Conservation (phyloP, 2,113 vertebrate species). For the Ammodytes marinus region DNA sequence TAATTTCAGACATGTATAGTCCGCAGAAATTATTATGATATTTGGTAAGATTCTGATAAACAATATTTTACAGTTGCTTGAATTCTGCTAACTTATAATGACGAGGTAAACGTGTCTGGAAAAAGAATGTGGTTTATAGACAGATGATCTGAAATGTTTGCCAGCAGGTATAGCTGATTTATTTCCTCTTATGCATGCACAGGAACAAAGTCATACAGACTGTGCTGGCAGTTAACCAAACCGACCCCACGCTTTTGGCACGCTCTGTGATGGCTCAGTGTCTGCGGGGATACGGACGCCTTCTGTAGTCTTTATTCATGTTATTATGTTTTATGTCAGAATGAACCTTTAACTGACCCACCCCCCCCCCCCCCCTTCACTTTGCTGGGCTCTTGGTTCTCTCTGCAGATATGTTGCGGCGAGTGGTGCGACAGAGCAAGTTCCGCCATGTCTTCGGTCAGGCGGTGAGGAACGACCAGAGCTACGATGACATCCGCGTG, state of each 20-base stretch:
- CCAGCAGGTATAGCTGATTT: background rate
- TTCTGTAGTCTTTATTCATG: background rate
- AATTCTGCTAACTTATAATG: background rate
- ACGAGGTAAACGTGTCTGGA: slow-evolving; percentile 13
- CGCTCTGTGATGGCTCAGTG: background rate
- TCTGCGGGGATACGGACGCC: background rate
- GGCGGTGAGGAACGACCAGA: slow-evolving; percentile 97
- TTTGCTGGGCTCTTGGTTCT: background rate
- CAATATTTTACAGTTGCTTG: background rate
- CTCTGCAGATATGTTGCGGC: slow-evolving; percentile 93
- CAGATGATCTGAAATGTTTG: slow-evolving; percentile 14
- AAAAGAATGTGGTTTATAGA: background rate
- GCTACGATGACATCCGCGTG: slow-evolving; percentile 97
- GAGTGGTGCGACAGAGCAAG: slow-evolving; percentile 98
- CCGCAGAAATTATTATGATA: background rate
- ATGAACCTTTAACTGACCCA: background rate
- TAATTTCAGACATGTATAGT: background rate
- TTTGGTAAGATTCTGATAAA: background rate
- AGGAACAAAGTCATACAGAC: slow-evolving; percentile 30
- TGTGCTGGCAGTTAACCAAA: slow-evolving; percentile 21
- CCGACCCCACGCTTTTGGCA: background rate
- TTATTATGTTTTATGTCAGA: background rate
- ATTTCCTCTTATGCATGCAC: background rate
- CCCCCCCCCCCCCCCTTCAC: background rate
- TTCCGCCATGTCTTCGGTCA: slow-evolving; percentile 98